Conservation (phyloP, 2,113 vertebrate species). For the Opisthocomus hoazin region DNA sequence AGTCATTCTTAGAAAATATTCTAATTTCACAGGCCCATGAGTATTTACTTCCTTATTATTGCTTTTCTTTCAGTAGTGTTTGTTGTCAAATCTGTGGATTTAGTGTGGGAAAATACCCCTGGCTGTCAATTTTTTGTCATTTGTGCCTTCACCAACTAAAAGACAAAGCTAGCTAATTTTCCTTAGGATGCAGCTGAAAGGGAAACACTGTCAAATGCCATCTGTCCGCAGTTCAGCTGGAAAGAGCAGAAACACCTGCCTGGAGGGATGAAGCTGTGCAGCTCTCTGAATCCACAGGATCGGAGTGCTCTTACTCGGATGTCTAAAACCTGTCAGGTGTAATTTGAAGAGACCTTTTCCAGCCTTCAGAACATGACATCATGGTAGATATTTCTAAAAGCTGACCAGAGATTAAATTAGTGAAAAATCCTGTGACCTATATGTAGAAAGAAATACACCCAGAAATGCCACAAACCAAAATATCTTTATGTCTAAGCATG, state of each 20-base stretch:
- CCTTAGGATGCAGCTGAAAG: constrained; percentile 13
- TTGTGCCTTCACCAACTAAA: not conserved
- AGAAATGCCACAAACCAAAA: not conserved
- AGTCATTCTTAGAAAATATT: not conserved
- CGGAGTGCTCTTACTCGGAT: not conserved
- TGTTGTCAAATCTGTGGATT: not conserved
- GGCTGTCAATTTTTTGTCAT: constrained; percentile 36
- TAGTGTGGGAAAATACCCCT: constrained; percentile 5
- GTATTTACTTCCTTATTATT: not conserved
- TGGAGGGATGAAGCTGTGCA: constrained; percentile 2
- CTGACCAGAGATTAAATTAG: not conserved
- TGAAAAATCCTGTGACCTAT: not conserved
- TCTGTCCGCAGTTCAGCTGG: constrained; percentile 27
- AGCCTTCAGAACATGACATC: not conserved
- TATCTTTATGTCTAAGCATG: not conserved
- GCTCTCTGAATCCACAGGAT: not conserved
- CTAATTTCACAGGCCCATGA: not conserved
- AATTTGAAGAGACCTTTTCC: constrained; percentile 58
- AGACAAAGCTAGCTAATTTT: constrained; percentile 44
- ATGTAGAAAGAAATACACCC: not conserved
- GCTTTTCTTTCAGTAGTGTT: not conserved
- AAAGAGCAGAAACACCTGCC: constrained; percentile 55
- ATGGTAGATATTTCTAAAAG: not conserved
- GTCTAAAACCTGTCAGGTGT: constrained; percentile 26
- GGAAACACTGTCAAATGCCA: constrained; percentile 41